Base-by-base conservation (phyloP, 2,888 invertebrate species). In the Sycophila texana region DNA sequence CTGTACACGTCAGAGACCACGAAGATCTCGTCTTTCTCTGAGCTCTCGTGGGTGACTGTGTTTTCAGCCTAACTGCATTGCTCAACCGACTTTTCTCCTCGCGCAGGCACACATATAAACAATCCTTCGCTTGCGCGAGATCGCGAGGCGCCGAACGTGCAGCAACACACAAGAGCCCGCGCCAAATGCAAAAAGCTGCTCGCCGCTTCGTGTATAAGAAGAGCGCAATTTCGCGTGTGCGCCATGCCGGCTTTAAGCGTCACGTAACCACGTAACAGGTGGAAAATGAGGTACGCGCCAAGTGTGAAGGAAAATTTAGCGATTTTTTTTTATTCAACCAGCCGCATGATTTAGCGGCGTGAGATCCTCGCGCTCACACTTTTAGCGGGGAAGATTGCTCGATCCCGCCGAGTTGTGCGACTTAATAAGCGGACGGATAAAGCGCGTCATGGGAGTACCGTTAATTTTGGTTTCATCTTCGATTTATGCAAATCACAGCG, bases 261-360 rank as follows among this genome's bases (percentile, higher is more conserved):
- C 74, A 74, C 74, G 58, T 74, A 74, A 74, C 67, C 74, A 74
- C 74, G 49, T 74, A 66, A 74, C 67, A 67, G 74, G 65, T 73
- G 73, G 73, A 73, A 73, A 63, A 73, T 63, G 30, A 73, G 53
- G 20, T 55, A 57, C 68, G 20, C 16, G 16, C n/a, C 39, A 58
- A 60, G 71, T 49, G 71, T 39, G 49, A 71, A 71, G 61, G 61
- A 63, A 63, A 63, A 63, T 63, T 63, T 7, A n/a, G 13, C 26
- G 12, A 22, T 22, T 58, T 58, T 20, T 20, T 58, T 60, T n/a
- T 30, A 7, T 30, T 61, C n/a, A 30, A 2, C 16, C 20, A n/a
- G 20, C 58, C 12, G 67, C 4, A 22, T 20, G 70, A 58, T 58
- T 70, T 58, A 58, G 20, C n/a, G 26, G 70, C 70, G 58, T 58